These are phyloP conservation scores for Vulpes lagopus DNA, from an alignment of 2,113 vertebrate species.

Conservation along the genomic window DNA sequence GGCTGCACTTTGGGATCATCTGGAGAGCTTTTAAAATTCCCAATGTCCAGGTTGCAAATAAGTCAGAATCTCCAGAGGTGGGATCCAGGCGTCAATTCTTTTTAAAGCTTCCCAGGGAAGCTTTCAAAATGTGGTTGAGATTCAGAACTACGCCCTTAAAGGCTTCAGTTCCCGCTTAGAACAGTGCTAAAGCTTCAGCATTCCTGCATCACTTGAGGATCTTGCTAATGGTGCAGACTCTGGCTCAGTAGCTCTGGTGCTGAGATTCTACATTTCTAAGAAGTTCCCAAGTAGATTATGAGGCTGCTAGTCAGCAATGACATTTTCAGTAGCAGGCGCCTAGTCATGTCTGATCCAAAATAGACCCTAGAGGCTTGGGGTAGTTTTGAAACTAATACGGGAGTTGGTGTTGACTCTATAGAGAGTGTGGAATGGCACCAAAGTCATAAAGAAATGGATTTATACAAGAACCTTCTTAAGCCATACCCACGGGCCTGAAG, in stretches of 20 bases:
- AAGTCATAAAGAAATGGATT: background rate
- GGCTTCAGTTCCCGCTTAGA: background rate
- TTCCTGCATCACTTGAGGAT: background rate
- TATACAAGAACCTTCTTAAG: background rate
- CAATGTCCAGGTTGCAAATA: background rate
- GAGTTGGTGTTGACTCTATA: background rate
- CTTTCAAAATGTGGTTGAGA: background rate
- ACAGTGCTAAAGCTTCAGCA: background rate
- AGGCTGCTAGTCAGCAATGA: slow-evolving; percentile 19
- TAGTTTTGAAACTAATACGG: background rate
- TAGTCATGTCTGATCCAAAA: slow-evolving; percentile 27
- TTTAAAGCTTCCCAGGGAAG: background rate
- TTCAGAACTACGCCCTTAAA: background rate
- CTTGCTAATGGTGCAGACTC: background rate
- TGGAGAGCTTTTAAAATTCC: background rate
- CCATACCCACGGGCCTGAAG: background rate
- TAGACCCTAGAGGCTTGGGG: background rate
- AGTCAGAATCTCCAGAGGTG: background rate
- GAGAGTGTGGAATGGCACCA: background rate
- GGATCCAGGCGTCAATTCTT: background rate
- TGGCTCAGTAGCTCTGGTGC: background rate
- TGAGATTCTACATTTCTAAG: background rate
- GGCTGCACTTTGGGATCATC: background rate
- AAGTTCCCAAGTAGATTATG: background rate
- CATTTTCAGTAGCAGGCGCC: background rate